These are phyloP conservation scores for Ichneumoninae sp. DNA, from an alignment of 2,888 invertebrate genomes.

Conservation along the genomic window DNA sequence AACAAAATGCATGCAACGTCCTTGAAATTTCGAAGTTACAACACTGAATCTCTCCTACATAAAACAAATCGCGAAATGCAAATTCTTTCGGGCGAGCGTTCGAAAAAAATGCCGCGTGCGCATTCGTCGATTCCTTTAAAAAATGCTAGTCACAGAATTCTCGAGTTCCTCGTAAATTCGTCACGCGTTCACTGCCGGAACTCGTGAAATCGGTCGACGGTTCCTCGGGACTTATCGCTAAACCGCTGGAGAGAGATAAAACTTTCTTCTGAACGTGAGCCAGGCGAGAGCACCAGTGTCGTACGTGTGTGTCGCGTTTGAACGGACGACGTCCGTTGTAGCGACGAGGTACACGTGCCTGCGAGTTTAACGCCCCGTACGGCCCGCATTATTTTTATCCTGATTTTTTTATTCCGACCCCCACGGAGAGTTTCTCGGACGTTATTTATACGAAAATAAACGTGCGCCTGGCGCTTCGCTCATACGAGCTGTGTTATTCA, in stretches of 20 bases:
- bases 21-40: background rate
- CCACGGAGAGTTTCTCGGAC: slow-evolving; percentile 70
- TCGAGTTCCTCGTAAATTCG: slow-evolving; percentile 57
- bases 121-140: background rate
- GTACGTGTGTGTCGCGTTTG: background rate
- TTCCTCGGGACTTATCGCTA: slow-evolving; percentile 36
- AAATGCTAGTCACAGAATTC: slow-evolving; percentile 68
- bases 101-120: slow-evolving; percentile 5
- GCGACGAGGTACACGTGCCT: slow-evolving; percentile 24
- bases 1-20: background rate
- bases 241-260: slow-evolving; percentile 38
- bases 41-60: background rate
- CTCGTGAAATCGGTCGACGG: slow-evolving; percentile 4
- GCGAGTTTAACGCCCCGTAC: slow-evolving; percentile 58
- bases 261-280: slow-evolving; percentile 32
- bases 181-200: slow-evolving; percentile 10
- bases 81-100: background rate
- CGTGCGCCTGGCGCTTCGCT: slow-evolving; percentile 50
- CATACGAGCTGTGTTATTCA: slow-evolving; percentile 1
- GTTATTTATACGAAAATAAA: slow-evolving; percentile 77
- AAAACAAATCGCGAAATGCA: background rate
- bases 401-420: slow-evolving; percentile 46
- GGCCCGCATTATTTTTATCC: slow-evolving; percentile 76
- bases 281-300: background rate
- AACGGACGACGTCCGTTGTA: background rate